Base-by-base conservation (phyloP, 2,888 invertebrate genomes). In the Ormyrus nitidulus region DNA sequence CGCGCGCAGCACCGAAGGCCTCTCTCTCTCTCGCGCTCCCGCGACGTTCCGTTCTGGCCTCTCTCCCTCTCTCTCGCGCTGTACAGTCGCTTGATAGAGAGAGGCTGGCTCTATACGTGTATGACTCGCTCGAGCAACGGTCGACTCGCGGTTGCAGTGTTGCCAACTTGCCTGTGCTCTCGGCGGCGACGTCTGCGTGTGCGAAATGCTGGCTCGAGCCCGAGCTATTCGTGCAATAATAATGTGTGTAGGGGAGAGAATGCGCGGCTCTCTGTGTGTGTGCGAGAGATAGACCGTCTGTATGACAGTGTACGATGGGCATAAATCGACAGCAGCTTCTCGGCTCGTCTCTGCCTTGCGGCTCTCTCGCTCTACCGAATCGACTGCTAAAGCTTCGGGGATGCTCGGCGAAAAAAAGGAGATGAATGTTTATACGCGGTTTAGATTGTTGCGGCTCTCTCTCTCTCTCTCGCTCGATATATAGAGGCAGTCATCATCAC, bases 81-180 rank as follows among this genome's bases (percentile, higher is more conserved):
- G 48, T 49, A 34, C 2, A 34, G 34, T 34, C 2, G 34, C 34
- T 34, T 34, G 34, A 34, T 34, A 34, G 34, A 34, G 34, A 34
- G 34, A 34, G 34, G 54, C 3, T 5, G 13, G 48, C n/a, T 6
- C 58, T 13, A 49, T 46, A 61, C 48, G 48, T n/a, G 62, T 46
- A n/a, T n/a, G 48, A 34, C 34, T 34, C 19, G 19, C 11, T n/a
- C 65, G 76, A 75, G 74, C 77, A 77, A 74, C 81, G 81, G 66
- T 77, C 77, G 77, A 56, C 66, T 34, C 70, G 34, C 70, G 19
- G 34, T 1, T 19, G 61, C 80, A 82, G 82, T 62, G 86, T 86
- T 86, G 85, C 86, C 86, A 86, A 85, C 84, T 34, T 82, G 81
- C 34, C 34, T 34, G 4, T 34, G 34, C 34, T 34, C 34, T 4